Conservation (phyloP, 2,797 vertebrate species). For the Eidolon dupreanum region DNA sequence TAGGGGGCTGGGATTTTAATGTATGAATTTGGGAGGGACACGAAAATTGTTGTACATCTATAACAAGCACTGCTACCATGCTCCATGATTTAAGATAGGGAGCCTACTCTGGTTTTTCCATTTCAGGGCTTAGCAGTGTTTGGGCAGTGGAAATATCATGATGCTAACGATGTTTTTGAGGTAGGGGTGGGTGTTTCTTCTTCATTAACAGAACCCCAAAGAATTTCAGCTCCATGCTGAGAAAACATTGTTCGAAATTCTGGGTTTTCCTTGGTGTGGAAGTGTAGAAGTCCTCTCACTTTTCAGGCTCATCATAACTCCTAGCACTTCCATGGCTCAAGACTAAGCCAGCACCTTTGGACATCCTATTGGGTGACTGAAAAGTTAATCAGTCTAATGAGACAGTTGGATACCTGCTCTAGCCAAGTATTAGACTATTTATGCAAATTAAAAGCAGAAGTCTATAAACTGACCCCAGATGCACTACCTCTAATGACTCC, state of each 20-base stretch:
- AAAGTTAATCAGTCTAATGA: conserved; percentile 15
- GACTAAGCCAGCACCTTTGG: not conserved
- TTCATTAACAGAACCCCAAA: not conserved
- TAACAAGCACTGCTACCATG: not conserved
- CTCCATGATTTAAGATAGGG: not conserved
- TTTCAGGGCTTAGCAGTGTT: not conserved
- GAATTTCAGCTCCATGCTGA: not conserved
- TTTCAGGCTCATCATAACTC: not conserved
- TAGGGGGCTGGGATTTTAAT: not conserved
- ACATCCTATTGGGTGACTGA: not conserved
- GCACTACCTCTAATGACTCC: conserved; percentile 52
- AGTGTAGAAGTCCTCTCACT: not conserved
- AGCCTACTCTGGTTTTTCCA: not conserved
- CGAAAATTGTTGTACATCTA: too few species aligned
- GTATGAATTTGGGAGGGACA: not conserved
- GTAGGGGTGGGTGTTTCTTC: not conserved
- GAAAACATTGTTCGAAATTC: not conserved
- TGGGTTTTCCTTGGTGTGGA: not conserved
- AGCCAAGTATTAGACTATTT: not conserved
- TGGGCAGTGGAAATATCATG: not conserved
- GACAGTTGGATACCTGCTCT: not conserved
- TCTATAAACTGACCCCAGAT: conserved; percentile 39
- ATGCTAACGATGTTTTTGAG: not conserved
- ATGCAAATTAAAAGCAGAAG: conserved; percentile 73
- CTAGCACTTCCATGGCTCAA: not conserved